Evolutionary conservation across 2,797 vertebrate genomes (phyloP), one percentile per base, ranked within the genome.

Genomic region (Kryptopterus vitreolus): DNA sequence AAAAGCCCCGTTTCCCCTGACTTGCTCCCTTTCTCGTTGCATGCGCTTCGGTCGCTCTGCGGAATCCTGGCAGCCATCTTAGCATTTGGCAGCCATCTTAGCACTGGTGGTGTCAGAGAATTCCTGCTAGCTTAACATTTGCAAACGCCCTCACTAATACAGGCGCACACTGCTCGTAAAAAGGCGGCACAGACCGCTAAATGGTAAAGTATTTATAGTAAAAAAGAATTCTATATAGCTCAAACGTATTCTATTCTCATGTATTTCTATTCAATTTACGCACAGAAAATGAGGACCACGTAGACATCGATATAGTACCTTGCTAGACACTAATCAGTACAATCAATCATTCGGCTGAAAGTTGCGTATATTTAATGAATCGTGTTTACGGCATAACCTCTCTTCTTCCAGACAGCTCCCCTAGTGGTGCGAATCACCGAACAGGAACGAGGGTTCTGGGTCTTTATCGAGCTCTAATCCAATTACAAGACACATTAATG

Each of bases 61-160:
- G 89, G 91, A 94, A 92, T 93, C 90, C 92, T 94, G 93, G 93
- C 94, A 94, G 93, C 93, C 94, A 95, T 94, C 88, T 97, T 97
- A 96, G 94, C 89, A 92, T 93, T 96, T 97, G 96, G 96, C 96
- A 97, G 95, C 96, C 96, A 97, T 97, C 93, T 97, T 97, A 96
- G 89, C 89, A 93, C 94, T 94, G 95, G 94, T 94, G 94, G 94
- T 91, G 91, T 90, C 88, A 88, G 87, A 90, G 88, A 92, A 93
- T 94, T 94, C 94, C 93, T 92, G 92, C 90, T 93, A 90, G 93
- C 92, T 93, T 89, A 94, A 83, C 79, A 81, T 75, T 74, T 59
- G 75, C 70, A 71, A 77, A 75, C 79, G 26, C 77, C 68, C 77
- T 77, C 61, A 68, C 79, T 68, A 76, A 72, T 31, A 77, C 52